Evolutionary conservation across 2,113 vertebrate species (phyloP).

Genomic region (Falco punctatus): DNA sequence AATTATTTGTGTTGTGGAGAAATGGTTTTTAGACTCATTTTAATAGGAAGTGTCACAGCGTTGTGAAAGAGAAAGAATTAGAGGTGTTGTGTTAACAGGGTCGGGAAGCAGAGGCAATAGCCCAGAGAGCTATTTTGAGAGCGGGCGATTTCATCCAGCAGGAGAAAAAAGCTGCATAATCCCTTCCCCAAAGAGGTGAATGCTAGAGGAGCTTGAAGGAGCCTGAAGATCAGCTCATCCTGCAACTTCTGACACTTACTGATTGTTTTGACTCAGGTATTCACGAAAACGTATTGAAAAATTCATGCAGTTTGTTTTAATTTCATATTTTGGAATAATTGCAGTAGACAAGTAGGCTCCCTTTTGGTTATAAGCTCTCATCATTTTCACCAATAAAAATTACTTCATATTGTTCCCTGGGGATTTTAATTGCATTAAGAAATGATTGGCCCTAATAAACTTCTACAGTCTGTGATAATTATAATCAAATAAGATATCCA

Average conservation of each 20-base stretch:
- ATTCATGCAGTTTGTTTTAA: constrained; percentile 53
- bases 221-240: background rate
- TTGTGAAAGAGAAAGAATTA: constrained; percentile 50
- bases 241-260: background rate
- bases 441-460: constrained; percentile 77
- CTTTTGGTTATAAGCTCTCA: constrained; percentile 62
- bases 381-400: constrained; percentile 69
- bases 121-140: constrained; percentile 7
- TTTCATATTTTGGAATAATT: constrained; percentile 64
- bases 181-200: background rate
- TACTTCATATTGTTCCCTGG: constrained; percentile 67
- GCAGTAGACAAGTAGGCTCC: constrained; percentile 45
- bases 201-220: background rate
- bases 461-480: constrained; percentile 76
- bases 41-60: constrained; percentile 44
- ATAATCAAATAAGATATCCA: constrained; percentile 73
- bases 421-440: constrained; percentile 77
- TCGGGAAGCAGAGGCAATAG: constrained; percentile 8
- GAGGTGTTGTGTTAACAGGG: constrained; percentile 27
- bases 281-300: constrained; percentile 36
- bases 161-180: background rate
- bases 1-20: constrained; percentile 54
- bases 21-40: constrained; percentile 42
- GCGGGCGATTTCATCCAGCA: background rate
- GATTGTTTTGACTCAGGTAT: constrained; percentile 23